Percentiles rank a stretch among this genome's conserved stretches.
phyloP scores from a whole-genome alignment of 2,113 vertebrate species.

The Apaloderma vittatum region DNA sequence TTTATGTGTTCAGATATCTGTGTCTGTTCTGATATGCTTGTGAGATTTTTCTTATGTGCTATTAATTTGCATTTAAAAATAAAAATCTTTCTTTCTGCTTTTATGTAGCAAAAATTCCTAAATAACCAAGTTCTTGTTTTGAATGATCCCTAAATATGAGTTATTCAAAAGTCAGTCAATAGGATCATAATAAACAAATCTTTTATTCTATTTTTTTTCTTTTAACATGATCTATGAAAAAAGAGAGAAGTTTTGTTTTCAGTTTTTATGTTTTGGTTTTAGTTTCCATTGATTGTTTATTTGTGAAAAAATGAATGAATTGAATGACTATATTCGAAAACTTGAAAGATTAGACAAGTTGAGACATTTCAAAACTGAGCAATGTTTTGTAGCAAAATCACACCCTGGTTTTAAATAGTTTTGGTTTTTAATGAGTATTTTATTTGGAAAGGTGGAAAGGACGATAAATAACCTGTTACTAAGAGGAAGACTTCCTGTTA shows the following conservation, averaged over 20 bases:
- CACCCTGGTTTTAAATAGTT: neutral
- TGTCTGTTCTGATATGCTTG: neutral
- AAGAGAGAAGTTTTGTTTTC: neutral
- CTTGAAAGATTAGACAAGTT: neutral
- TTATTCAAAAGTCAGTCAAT: neutral
- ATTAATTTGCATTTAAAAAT: neutral
- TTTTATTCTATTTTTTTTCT: neutral
- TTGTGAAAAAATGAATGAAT: neutral
- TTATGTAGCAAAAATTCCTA: neutral
- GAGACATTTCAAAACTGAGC: neutral
- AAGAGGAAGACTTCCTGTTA: neutral
- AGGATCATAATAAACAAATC: neutral
- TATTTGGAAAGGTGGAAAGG: neutral
- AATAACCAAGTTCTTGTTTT: neutral
- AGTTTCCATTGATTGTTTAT: neutral
- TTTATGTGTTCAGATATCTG: neutral
- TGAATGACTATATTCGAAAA: neutral
- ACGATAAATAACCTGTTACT: neutral
- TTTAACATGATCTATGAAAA: neutral
- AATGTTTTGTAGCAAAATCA: fast-evolving
- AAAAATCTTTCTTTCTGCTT: neutral
- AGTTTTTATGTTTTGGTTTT: neutral
- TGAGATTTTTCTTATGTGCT: neutral
- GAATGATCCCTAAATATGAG: neutral
- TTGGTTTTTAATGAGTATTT: neutral